Conservation (phyloP, 2,888 invertebrate species). For the Apomyelois bistriatella region DNA sequence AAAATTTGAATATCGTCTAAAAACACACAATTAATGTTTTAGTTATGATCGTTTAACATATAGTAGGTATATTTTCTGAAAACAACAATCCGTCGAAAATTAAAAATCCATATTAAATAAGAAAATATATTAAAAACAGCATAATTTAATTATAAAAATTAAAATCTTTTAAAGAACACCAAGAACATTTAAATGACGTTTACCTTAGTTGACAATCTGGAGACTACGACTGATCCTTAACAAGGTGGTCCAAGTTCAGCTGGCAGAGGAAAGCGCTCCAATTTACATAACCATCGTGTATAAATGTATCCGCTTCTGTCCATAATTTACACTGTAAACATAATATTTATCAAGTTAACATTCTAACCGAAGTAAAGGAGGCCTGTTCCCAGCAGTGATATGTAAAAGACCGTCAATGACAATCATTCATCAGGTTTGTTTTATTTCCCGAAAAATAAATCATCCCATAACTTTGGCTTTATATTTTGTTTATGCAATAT, state of each 20-base stretch:
- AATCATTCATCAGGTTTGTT: too few relatives aligned
- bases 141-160: slow-evolving; percentile 19
- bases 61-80: too few relatives aligned
- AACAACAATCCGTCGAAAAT: too few relatives aligned
- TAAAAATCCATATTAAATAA: slow-evolving; percentile 14
- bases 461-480: too few relatives aligned
- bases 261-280: slow-evolving; percentile 73
- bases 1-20: too few relatives aligned
- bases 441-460: too few relatives aligned
- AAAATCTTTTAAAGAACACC: neutral
- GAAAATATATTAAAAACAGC: slow-evolving; percentile 24
- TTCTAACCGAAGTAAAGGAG: too few relatives aligned
- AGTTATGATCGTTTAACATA: too few relatives aligned
- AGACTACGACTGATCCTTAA: slow-evolving; percentile 52
- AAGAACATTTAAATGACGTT: neutral
- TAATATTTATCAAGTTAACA: neutral
- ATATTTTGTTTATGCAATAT: too few relatives aligned
- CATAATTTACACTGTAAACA: slow-evolving; percentile 57
- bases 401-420: too few relatives aligned
- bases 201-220: neutral
- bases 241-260: slow-evolving; percentile 66
- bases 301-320: slow-evolving; percentile 51
- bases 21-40: too few relatives aligned
- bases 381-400: too few relatives aligned
- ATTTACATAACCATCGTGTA: slow-evolving; percentile 62